phyloP scores from a whole-genome alignment of 2,113 vertebrate species.

The Forbesichthys agassizii region DNA sequence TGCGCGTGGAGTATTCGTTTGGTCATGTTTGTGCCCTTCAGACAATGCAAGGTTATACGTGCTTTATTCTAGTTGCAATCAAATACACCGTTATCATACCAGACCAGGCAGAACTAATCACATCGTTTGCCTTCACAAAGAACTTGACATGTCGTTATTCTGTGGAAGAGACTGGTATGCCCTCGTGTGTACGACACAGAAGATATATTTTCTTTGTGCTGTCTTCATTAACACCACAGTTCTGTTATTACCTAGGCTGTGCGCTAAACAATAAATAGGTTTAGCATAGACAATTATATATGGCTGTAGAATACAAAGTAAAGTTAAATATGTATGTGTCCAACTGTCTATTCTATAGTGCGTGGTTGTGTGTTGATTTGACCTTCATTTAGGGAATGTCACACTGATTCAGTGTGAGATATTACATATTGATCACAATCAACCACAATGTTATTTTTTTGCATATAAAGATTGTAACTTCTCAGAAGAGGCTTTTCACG shows the following conservation, averaged over 20 bases:
- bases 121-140: no score
- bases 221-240: no score
- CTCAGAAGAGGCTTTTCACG: not conserved
- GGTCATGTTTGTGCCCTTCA: constrained; percentile 67
- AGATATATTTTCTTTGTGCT: no score
- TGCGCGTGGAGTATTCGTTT: constrained; percentile 56
- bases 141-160: no score
- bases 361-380: constrained; percentile 30
- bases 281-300: not conserved
- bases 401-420: constrained; percentile 23
- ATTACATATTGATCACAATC: not conserved
- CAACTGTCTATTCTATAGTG: not conserved
- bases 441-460: not conserved
- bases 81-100: constrained; percentile 24
- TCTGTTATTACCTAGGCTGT: no score
- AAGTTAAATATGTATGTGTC: constrained; percentile 30
- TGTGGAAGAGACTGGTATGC: no score
- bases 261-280: no score
- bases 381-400: constrained; percentile 60
- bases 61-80: constrained; percentile 53
- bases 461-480: not conserved
- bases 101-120: not conserved
- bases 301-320: not conserved
- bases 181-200: no score
- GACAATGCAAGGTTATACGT: constrained; percentile 64